Conservation (phyloP, 2,113 vertebrate genomes). For the Odontophorus gujanensis region DNA sequence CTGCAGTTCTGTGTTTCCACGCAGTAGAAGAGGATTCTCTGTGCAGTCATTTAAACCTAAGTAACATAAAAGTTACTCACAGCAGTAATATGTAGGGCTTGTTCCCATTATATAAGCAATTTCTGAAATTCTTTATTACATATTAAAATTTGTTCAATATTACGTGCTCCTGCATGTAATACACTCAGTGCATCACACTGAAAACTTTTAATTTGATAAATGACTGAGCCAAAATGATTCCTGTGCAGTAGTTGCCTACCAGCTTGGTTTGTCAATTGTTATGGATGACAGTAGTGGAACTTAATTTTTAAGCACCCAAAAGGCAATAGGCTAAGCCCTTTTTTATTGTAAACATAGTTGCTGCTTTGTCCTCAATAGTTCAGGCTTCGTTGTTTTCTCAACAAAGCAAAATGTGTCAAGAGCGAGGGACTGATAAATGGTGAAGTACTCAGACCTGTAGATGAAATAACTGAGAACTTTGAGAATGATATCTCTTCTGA, state of each 20-base stretch:
- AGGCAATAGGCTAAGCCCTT: not conserved
- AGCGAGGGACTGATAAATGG: not conserved
- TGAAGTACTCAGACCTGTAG: not conserved
- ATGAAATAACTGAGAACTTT: not conserved
- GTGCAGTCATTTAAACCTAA: not conserved
- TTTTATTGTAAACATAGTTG: not conserved
- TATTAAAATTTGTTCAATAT: not conserved
- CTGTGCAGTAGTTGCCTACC: not conserved
- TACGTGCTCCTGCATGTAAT: not conserved
- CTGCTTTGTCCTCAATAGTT: not conserved
- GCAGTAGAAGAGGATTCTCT: not conserved
- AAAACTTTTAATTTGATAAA: not conserved
- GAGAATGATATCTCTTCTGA: not conserved
- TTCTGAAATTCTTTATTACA: not conserved
- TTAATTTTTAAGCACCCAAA: not conserved
- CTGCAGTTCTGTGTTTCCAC: no score
- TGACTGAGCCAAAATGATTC: not conserved
- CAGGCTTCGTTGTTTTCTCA: not conserved
- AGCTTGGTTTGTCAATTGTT: not conserved
- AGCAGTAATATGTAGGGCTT: not conserved
- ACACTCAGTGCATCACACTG: not conserved
- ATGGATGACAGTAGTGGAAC: not conserved
- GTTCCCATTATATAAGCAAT: not conserved
- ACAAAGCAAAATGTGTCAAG: not conserved
- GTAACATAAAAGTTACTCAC: not conserved